phyloP scores from a whole-genome alignment of 2,113 vertebrate species.

The Coregonus clupeaformis region DNA sequence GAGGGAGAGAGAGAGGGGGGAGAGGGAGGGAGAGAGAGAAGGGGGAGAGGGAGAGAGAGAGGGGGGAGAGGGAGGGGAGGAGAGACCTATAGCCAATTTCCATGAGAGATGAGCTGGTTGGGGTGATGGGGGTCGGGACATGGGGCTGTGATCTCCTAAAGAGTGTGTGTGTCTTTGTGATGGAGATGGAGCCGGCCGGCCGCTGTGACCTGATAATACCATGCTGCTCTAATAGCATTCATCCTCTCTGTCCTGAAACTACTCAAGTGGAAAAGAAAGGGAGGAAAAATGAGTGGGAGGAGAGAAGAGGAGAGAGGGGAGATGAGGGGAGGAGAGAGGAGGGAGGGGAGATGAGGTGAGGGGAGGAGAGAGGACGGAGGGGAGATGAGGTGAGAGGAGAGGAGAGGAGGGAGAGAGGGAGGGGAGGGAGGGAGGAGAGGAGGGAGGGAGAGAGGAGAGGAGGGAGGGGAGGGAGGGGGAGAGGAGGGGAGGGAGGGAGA shows the following conservation, averaged over 20 bases:
- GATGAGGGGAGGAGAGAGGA: slow-evolving; percentile 39
- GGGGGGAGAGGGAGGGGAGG: slow-evolving; percentile 41
- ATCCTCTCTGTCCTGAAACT: slow-evolving; percentile 71
- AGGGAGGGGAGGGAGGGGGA: too few relatives aligned
- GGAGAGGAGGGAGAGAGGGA: slow-evolving; percentile 26
- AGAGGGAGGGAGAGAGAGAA: slow-evolving; percentile 65
- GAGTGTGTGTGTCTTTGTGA: slow-evolving; percentile 64
- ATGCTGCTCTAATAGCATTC: slow-evolving; percentile 73
- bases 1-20: slow-evolving; percentile 63
- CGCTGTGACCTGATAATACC: slow-evolving; percentile 74
- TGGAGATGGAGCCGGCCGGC: slow-evolving; percentile 67
- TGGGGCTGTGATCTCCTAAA: slow-evolving; percentile 71
- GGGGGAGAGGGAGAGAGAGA: background rate
- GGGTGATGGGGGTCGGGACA: slow-evolving; percentile 47
- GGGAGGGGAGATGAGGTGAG: slow-evolving; percentile 30
- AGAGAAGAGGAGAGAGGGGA: background rate
- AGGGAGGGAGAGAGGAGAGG: background rate
- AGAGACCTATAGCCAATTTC: slow-evolving; percentile 72
- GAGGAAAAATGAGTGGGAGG: slow-evolving; percentile 18
- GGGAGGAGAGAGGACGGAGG: slow-evolving; percentile 24
- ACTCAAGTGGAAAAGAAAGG: slow-evolving; percentile 69
- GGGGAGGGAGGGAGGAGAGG: fast-evolving
- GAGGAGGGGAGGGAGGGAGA: slow-evolving; percentile 38
- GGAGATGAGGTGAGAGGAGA: slow-evolving; percentile 33
- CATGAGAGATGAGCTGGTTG: slow-evolving; percentile 71